Evolutionary conservation across 2,888 invertebrate genomes (phyloP).

Genomic region (Temnothorax rugatulus): DNA sequence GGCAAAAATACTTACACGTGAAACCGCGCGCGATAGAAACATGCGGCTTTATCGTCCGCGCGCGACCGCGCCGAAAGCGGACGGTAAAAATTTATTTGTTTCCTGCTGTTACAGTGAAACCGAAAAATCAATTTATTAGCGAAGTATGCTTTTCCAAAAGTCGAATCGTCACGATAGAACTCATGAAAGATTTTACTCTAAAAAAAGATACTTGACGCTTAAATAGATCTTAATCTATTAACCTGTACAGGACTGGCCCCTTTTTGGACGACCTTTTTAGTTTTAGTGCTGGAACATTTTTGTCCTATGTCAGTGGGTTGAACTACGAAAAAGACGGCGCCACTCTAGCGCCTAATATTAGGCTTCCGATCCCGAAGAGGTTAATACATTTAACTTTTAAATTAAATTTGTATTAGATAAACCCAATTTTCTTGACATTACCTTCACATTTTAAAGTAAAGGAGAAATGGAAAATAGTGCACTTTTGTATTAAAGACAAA

Average conservation of each 20-base stretch:
- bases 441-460: neutral
- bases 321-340: no score
- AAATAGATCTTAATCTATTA: neutral
- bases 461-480: neutral
- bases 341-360: no score
- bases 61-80: slow-evolving; percentile 31
- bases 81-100: slow-evolving; percentile 6
- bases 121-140: neutral
- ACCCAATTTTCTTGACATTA: neutral
- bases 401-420: neutral
- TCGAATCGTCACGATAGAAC: neutral
- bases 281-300: no score
- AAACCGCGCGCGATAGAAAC: slow-evolving; percentile 61
- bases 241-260: no score
- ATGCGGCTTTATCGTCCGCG: slow-evolving; percentile 26
- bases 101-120: neutral
- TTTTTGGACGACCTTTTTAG: no score
- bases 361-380: no score
- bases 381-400: neutral
- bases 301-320: no score
- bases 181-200: neutral
- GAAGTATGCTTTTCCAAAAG: neutral
- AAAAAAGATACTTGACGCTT: neutral
- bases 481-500: neutral
- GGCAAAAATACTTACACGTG: slow-evolving; percentile 73